Evolutionary conservation across 2,113 vertebrate genomes (phyloP), one percentile per base, ranked within the genome.

Genomic region (Rhegmatorhina hoffmannsi): DNA sequence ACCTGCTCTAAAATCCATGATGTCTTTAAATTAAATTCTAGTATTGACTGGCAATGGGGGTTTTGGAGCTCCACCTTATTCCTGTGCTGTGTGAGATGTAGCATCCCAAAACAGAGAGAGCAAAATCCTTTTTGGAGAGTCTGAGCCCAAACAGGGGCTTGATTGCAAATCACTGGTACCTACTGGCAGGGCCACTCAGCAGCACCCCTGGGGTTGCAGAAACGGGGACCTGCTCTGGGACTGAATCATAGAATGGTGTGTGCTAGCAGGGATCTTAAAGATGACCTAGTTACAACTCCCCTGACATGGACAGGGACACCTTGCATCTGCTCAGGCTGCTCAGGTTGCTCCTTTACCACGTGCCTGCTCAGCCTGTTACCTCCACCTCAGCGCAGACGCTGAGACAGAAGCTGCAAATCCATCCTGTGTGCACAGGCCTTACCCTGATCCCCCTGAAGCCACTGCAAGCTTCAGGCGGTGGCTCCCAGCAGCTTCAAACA

Each of bases 401-500:
- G 3, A 28, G 67, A 17, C 53, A 3, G 3, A 59, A 89, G 81
- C 91, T 38, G 60, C 73, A 94, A 91, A 93, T 63, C 74, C 43
- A 0, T 15, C 62, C 70, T 50, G 85, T 6, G 73, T 2, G 81
- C 90, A 7, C 68, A 25, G 55, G 68, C 67, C 87, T 86, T 14
- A 29, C 17, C 28, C 87, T 77, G 89, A 95, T 67, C 80, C 87
- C 84, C 16, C 59, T 2, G 87, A 69, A 81, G 80, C 91, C 5
- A 6, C 70, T 10, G 2, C 83, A 14, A 2, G 72, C 91, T 89
- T 72, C 83, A 20, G 91, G 79, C n/a, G 2, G 49, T 60, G 93
- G 79, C 93, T 94, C 83, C 76, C 4, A 53, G 4, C 36, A 43
- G 94, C 93, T 87, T 89, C 91, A 94, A 94, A 92, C 80, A 29